phyloP scores from a whole-genome alignment of 2,113 vertebrate genomes.

The Hemiprocne comata region DNA sequence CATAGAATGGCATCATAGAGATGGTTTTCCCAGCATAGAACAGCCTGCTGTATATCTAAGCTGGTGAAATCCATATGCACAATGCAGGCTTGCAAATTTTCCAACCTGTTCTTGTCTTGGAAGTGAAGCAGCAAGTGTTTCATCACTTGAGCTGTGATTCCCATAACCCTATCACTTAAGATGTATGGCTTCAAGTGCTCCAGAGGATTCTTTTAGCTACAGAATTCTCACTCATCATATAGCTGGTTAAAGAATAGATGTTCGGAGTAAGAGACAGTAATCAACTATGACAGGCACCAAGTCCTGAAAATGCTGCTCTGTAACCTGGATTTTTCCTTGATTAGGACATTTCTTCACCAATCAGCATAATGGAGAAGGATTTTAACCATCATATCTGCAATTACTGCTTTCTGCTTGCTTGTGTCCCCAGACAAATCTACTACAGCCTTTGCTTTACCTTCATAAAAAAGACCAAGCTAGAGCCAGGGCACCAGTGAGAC shows the following conservation, averaged over 20 bases:
- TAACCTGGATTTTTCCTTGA: conserved; percentile 93
- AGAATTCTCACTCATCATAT: conserved; percentile 88
- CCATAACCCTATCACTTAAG: conserved; percentile 88
- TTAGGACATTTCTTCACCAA: conserved; percentile 93
- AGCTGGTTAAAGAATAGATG: conserved; percentile 92
- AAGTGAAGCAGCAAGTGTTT: conserved; percentile 94
- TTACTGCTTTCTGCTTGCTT: conserved; percentile 86
- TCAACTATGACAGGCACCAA: conserved; percentile 91
- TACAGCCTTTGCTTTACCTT: conserved; percentile 95
- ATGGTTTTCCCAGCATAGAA: no score
- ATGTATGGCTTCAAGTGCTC: conserved; percentile 94
- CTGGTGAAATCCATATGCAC: conserved; percentile 97
- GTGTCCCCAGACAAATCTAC: conserved; percentile 90
- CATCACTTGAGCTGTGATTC: conserved; percentile 92
- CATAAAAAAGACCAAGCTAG: conserved; percentile 97
- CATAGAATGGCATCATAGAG: no score
- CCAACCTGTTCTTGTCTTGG: conserved; percentile 91
- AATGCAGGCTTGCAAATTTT: conserved; percentile 94
- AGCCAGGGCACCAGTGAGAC: conserved; percentile 90
- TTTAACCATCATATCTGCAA: conserved; percentile 95
- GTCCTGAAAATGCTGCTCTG: conserved; percentile 97
- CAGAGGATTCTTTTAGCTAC: conserved; percentile 93
- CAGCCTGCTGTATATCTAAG: conserved; percentile 94
- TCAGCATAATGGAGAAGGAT: conserved; percentile 91
- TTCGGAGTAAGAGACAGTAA: conserved; percentile 91